Conservation (phyloP, 64 coral and sea anemone genomes). For the Porites australiensis region DNA sequence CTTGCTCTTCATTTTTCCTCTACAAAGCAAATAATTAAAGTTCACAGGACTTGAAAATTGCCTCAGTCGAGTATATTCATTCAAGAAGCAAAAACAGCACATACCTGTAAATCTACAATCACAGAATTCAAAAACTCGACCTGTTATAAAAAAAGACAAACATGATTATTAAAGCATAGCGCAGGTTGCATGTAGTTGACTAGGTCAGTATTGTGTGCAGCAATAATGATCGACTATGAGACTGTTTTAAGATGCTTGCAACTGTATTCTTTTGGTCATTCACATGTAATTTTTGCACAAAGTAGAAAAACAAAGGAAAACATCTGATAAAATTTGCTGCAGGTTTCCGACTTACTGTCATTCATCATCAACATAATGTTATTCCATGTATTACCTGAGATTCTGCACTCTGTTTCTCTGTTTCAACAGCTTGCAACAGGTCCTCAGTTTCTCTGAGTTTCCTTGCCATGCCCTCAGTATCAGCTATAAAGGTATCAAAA, state of each 20-base stretch:
- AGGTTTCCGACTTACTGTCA: neutral
- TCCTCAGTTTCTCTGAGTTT: conserved; percentile 60
- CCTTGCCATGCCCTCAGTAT: neutral
- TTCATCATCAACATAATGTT: neutral
- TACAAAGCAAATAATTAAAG: conserved; percentile 24
- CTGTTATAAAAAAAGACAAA: neutral
- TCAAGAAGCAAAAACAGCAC: neutral
- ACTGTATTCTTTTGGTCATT: too few relatives aligned
- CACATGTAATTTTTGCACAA: too few relatives aligned
- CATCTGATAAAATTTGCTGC: too few relatives aligned
- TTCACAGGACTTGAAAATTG: neutral
- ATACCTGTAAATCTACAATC: conserved; percentile 73
- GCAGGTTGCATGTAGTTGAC: too few relatives aligned
- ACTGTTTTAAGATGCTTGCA: too few relatives aligned
- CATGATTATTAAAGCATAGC: too few relatives aligned
- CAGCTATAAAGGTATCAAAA: neutral
- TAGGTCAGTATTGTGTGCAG: too few relatives aligned
- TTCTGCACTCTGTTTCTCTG: conserved; percentile 53
- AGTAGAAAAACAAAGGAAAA: neutral
- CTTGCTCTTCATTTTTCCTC: conserved; percentile 86
- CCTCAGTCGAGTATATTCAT: neutral
- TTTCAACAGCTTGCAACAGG: conserved; percentile 30
- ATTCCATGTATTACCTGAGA: conserved; percentile 27
- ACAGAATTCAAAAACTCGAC: conserved; percentile 80
- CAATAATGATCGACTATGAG: too few relatives aligned